A percentile compares a stretch with the other conserved stretches of the same genome.
Conservation (phyloP, 2,797 vertebrate species). For the Chaetodon trifasciatus region DNA sequence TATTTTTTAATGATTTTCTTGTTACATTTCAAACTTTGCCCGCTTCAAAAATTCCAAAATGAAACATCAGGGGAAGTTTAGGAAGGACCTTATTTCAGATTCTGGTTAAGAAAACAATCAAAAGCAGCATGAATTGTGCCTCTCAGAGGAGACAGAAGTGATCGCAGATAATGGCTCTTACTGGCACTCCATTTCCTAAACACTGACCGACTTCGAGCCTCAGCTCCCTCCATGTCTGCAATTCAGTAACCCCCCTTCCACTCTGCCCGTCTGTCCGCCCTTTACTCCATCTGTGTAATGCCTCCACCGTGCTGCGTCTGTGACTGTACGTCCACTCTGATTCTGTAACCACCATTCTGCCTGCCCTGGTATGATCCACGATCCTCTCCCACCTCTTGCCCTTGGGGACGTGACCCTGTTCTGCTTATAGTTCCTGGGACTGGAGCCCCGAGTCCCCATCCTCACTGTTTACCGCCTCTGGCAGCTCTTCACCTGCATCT, state of each 20-base stretch:
- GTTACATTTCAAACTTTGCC: neutral
- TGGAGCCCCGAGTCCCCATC: conserved; percentile 84
- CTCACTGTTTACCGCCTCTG: conserved; percentile 83
- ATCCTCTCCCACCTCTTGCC: conserved; percentile 66
- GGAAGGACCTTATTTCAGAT: neutral
- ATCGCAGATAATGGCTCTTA: conserved; percentile 33
- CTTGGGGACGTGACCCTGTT: conserved; percentile 68
- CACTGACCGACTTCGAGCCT: conserved; percentile 25
- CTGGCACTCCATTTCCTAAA: conserved; percentile 38
- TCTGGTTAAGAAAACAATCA: conserved; percentile 29
- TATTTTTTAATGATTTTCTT: neutral
- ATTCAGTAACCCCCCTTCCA: conserved; percentile 53
- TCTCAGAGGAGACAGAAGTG: conserved; percentile 32
- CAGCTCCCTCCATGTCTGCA: conserved; percentile 59
- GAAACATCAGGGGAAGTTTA: conserved; percentile 5
- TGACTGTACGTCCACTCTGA: conserved; percentile 75
- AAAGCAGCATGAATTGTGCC: conserved; percentile 51
- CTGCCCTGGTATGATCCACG: conserved; percentile 70
- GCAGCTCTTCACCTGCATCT: conserved; percentile 86
- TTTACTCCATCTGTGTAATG: conserved; percentile 60
- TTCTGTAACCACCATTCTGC: conserved; percentile 68
- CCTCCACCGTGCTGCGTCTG: conserved; percentile 73
- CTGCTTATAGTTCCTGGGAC: conserved; percentile 84
- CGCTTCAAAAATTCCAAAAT: conserved; percentile 8
- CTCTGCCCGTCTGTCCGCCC: conserved; percentile 55